Percentiles rank a stretch among this genome's conserved stretches.
Conservation (phyloP, 2,888 invertebrate genomes). For the Sarcophaga subvicina region DNA sequence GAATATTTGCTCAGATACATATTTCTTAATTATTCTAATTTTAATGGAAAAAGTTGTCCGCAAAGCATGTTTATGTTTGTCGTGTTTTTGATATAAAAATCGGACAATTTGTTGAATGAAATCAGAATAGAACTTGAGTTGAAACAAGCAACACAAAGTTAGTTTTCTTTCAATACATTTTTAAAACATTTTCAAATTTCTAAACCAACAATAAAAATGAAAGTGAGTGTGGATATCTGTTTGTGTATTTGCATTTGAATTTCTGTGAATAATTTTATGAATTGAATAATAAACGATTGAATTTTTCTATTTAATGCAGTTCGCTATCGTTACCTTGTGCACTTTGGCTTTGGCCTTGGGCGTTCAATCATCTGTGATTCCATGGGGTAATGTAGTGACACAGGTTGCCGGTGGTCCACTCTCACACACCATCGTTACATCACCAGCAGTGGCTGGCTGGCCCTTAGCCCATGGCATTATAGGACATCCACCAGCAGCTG, state of each 20-base stretch:
- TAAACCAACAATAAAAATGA: constrained; percentile 72
- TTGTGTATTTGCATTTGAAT: no score
- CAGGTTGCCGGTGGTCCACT: constrained; percentile 72
- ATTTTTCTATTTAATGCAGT: constrained; percentile 70
- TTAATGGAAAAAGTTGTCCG: not conserved
- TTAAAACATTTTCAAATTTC: constrained; percentile 48
- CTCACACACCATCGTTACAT: constrained; percentile 74
- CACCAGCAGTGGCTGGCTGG: constrained; percentile 37
- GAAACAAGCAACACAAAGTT: constrained; percentile 58
- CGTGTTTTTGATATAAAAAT: constrained; percentile 65
- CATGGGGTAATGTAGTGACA: constrained; percentile 72
- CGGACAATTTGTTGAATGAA: constrained; percentile 56
- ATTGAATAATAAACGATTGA: not conserved
- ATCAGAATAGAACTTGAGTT: constrained; percentile 69
- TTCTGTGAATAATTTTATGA: no score
- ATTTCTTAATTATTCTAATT: not conserved
- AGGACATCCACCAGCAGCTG: constrained; percentile 26
- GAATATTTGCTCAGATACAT: not conserved
- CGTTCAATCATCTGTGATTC: constrained; percentile 77
- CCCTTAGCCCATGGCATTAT: constrained; percentile 53
- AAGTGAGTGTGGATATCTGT: constrained; percentile 71
- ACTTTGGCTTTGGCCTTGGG: constrained; percentile 79
- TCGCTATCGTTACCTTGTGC: constrained; percentile 75
- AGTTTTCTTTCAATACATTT: constrained; percentile 63
- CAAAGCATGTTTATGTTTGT: no score